A percentile compares a stretch with the other conserved stretches of the same genome.
These are phyloP conservation scores for Apamea epomidion DNA, from an alignment of 2,888 invertebrate species.

Conservation along the genomic window DNA sequence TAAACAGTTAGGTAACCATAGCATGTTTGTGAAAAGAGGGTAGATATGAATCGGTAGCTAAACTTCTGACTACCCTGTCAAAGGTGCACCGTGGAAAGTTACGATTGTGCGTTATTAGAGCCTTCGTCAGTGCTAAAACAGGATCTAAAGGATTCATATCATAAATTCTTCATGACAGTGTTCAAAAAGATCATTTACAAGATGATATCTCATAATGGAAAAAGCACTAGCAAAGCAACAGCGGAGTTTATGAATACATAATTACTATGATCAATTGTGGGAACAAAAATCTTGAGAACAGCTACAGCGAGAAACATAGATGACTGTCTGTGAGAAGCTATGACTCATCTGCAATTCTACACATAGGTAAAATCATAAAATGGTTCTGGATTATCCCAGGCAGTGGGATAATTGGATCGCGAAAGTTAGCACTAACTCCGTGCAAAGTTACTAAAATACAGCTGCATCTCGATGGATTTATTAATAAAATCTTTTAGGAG, in stretches of 20 bases:
- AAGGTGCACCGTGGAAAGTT: background rate
- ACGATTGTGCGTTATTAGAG: background rate
- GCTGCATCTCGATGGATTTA: background rate
- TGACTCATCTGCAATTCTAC: slow-evolving; percentile 19
- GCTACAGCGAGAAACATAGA: slow-evolving; percentile 5
- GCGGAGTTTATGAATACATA: slow-evolving; percentile 54
- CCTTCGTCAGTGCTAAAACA: background rate
- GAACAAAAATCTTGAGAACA: slow-evolving; percentile 54
- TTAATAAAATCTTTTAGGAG: background rate
- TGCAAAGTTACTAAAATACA: background rate
- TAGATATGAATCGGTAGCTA: background rate
- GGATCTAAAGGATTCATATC: background rate
- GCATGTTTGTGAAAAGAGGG: background rate
- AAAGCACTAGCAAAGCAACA: slow-evolving; percentile 14
- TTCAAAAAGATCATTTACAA: slow-evolving; percentile 20
- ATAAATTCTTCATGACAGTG: background rate
- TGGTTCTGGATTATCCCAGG: slow-evolving; percentile 9
- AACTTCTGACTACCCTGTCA: background rate
- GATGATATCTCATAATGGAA: slow-evolving; percentile 25
- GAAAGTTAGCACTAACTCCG: background rate
- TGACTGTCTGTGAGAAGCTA: slow-evolving; percentile 15
- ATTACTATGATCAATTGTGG: slow-evolving; percentile 51
- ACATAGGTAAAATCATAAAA: background rate
- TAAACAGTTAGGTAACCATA: background rate
- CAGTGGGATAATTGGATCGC: background rate